phyloP scores from a whole-genome alignment of 2,888 invertebrate species.

The Patella pellucida region DNA sequence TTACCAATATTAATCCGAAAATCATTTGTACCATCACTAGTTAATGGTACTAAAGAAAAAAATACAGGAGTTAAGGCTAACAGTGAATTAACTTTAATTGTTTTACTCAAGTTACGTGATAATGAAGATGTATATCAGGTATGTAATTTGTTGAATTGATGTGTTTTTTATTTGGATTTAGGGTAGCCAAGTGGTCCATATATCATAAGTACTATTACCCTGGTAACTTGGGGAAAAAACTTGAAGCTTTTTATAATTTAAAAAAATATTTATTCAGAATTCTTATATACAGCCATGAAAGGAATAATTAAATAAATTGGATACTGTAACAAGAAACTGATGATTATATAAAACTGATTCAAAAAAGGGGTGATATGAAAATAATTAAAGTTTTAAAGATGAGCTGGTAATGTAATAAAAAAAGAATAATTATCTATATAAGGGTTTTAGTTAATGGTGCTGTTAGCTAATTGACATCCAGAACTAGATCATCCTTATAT shows the following conservation, averaged over 20 bases:
- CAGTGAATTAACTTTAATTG: constrained; percentile 91
- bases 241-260: not conserved
- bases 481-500: too few relatives aligned
- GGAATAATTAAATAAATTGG: too few relatives aligned
- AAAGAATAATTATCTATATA: too few relatives aligned
- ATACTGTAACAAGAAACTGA: too few relatives aligned
- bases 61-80: constrained; percentile 94
- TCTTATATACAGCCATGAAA: too few relatives aligned
- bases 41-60: constrained; percentile 98
- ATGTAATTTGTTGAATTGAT: constrained; percentile 4
- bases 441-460: too few relatives aligned
- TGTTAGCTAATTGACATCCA: too few relatives aligned
- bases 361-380: too few relatives aligned
- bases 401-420: too few relatives aligned
- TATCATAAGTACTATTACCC: not conserved
- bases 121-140: constrained; percentile 72
- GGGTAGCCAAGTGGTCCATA: not conserved
- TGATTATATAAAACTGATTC: too few relatives aligned
- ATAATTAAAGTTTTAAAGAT: too few relatives aligned
- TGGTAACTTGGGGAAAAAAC: not conserved
- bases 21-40: constrained; percentile 84
- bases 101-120: constrained; percentile 84
- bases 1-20: constrained; percentile 78
- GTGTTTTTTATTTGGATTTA: not conserved
- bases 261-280: not conserved